phyloP scores from a whole-genome alignment of 2,113 vertebrate species.

The Channa maculata region DNA sequence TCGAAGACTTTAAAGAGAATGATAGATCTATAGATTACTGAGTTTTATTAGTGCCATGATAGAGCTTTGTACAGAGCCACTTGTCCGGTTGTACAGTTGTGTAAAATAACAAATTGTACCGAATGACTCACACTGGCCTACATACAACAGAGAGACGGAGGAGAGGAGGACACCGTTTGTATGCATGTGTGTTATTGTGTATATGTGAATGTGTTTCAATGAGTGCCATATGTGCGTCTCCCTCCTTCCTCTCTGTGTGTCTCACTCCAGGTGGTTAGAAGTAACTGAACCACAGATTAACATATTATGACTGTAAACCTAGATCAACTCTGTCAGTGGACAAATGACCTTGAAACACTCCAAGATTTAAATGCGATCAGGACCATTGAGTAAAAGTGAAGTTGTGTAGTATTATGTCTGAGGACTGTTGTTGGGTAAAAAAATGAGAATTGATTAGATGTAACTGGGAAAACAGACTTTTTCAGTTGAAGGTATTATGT shows the following conservation, averaged over 20 bases:
- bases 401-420: slow-evolving; percentile 2
- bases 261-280: not conserved
- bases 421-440: slow-evolving; percentile 71
- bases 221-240: slow-evolving; percentile 69
- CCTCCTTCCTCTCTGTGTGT: not conserved
- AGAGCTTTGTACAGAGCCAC: slow-evolving; percentile 52
- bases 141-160: not conserved
- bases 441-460: not conserved
- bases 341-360: not conserved
- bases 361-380: not conserved
- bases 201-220: slow-evolving; percentile 37
- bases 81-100: slow-evolving; percentile 56
- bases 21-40: slow-evolving; percentile 56
- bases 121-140: slow-evolving; percentile 27
- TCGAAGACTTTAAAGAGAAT: slow-evolving; percentile 32
- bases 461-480: not conserved
- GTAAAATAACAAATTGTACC: slow-evolving; percentile 28
- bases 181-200: slow-evolving; percentile 35
- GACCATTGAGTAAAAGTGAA: slow-evolving; percentile 3
- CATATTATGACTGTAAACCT: slow-evolving; percentile 12
- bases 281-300: slow-evolving; percentile 15
- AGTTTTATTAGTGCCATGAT: slow-evolving; percentile 69
- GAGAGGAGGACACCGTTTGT: slow-evolving; percentile 10
- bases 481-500: not conserved
- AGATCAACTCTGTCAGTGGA: not conserved